Evolutionary conservation across 2,797 vertebrate species (phyloP).

Genomic region (Chlorospingus flavigularis): DNA sequence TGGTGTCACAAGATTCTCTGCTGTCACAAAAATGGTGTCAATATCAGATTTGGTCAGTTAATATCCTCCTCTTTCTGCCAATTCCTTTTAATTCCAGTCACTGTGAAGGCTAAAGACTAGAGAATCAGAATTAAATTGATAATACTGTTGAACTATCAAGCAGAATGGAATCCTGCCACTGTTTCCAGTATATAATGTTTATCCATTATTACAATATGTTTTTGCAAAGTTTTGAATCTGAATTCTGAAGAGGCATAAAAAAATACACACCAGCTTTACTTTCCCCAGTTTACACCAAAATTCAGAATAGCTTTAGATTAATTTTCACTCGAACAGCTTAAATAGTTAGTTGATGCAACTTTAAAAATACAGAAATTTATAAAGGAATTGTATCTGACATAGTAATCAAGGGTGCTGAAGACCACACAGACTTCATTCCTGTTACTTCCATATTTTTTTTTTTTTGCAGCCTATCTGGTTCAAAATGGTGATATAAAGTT

Average conservation of each 20-base stretch:
- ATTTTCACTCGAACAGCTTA: neutral
- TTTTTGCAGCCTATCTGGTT: neutral
- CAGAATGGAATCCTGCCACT: neutral
- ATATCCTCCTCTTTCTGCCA: conserved; percentile 3
- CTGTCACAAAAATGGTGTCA: conserved; percentile 50
- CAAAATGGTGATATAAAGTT: neutral
- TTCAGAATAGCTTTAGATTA: neutral
- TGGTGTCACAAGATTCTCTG: conserved; percentile 25
- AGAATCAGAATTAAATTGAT: neutral
- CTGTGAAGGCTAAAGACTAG: neutral
- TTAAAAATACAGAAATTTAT: neutral
- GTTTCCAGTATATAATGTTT: neutral
- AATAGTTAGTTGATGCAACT: neutral
- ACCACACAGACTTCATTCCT: neutral
- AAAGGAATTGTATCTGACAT: neutral
- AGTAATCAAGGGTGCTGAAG: neutral
- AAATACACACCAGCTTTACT: neutral
- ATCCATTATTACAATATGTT: neutral
- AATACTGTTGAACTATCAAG: neutral
- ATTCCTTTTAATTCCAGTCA: conserved; percentile 32
- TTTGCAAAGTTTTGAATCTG: neutral
- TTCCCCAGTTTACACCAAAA: neutral
- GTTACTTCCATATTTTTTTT: neutral
- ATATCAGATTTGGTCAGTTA: conserved; percentile 43
- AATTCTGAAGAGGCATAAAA: neutral